Evolutionary conservation across 2,888 invertebrate genomes (phyloP).

Genomic region (Leptothorax acervorum): DNA sequence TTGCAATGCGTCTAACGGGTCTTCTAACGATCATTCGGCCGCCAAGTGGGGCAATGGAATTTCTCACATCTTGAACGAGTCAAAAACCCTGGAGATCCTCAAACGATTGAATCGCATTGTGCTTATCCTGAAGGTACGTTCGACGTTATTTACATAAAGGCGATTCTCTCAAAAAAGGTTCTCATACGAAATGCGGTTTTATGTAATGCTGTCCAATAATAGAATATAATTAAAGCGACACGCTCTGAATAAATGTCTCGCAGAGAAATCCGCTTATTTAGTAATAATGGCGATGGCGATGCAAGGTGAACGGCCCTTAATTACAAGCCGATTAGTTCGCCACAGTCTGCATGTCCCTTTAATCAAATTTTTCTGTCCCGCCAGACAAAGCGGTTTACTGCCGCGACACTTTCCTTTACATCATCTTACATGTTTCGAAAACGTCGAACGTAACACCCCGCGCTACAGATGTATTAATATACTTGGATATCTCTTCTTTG

Average conservation of each 20-base stretch:
- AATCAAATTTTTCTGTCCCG: conserved; percentile 74
- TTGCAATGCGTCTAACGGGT: conserved; percentile 68
- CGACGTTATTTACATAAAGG: neutral
- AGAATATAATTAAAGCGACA: neutral
- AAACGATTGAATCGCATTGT: conserved; percentile 96
- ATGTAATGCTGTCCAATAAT: neutral
- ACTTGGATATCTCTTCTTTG: neutral
- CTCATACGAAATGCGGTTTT: neutral
- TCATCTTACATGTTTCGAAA: conserved; percentile 7
- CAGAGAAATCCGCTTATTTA: conserved; percentile 1
- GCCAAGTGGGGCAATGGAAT: conserved; percentile 64
- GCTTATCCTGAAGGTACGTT: conserved; percentile 94
- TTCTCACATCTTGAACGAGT: conserved; percentile 92
- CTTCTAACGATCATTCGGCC: conserved; percentile 55
- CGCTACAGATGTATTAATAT: neutral
- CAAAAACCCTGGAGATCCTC: conserved; percentile 96
- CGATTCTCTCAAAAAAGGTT: neutral
- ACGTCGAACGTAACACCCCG: neutral
- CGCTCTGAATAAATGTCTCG: neutral
- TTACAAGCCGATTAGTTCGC: conserved; percentile 79
- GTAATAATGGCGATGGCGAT: conserved; percentile 68
- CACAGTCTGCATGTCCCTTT: conserved; percentile 65
- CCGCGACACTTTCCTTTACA: neutral
- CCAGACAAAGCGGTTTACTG: conserved; percentile 33
- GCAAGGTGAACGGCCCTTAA: conserved; percentile 69